Base-by-base conservation (phyloP, 2,888 invertebrate genomes). In the Altica lythri region DNA sequence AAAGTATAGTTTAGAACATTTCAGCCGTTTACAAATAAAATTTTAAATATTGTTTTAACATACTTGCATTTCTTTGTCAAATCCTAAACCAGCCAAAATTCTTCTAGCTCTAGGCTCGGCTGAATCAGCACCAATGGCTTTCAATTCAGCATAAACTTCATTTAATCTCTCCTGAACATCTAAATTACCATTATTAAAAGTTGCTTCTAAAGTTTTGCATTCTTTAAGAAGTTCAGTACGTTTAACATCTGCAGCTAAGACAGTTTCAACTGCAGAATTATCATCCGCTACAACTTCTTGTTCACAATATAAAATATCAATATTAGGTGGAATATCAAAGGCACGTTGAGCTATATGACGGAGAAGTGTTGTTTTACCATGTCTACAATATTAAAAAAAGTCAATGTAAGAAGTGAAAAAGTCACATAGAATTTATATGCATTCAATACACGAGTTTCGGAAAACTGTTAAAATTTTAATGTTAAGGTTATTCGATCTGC, bases 221-320 rank as follows among this genome's bases (percentile, higher is more conserved):
- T 96, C 94, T 10, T 86, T 83, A 40, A 96, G 73, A 49, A 99
- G 77, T 59, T 84, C 83, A 35, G 88, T 86, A 55, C 98, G 84
- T 73, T 94, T 95, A 5, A 88, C 88, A 77, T 99, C 99, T 0
- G 98, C 92, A 60, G 91, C 92, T 4, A 99, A 78, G 8, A 99
- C 91, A 0, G 95, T 92, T 57, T 95, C 89, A 1, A 99, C 94
- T 0, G 99, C 97, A 6, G 92, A 88, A 48, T 89, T 87, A 64
- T 95, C 91, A 71, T 96, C 97, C 3, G 97, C 96, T 0, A 93
- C 87, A 17, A 99, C 97, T 81, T 98, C 98, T 83, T 92, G 99
- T 79, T 99, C 99, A 75, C 99, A 99, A 68, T 96, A 88, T 53
- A 99, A 79, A 53, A 98, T 92, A 74, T 92, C 99, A 64, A 99